Base-by-base conservation (phyloP, 2,797 vertebrate species). In the Rhynchotus rufescens region DNA sequence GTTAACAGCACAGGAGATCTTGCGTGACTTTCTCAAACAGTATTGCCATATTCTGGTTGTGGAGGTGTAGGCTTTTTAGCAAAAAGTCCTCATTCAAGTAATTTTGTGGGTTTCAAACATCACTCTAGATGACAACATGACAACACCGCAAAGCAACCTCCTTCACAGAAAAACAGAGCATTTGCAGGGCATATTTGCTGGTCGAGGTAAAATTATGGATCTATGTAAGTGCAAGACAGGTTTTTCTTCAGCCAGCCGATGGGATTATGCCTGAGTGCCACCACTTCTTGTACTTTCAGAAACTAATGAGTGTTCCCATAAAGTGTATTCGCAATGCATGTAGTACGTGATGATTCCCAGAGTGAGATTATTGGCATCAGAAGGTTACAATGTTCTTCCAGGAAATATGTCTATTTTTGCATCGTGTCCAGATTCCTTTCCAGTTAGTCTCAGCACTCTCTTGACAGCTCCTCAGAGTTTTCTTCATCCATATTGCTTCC, bases 211-310 rank as follows among this genome's bases (percentile, higher is more conserved):
- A 85, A 12, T 15, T 68, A 56, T 49, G 67, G 26, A 36, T 67
- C 12, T 45, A 2, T 2, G 5, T 26, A 22, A 80, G 17, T 1
- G 3, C n/a, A 57, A 64, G 3, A 0, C 13, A 25, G 10, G 7
- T 73, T 66, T 12, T 30, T 57, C 49, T 79, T 86, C 71, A 71
- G 57, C 5, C 2, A 1, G 5, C 11, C 9, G 5, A 8, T 61
- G 54, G 52, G 83, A 38, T 0, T 1, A 9, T 20, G 28, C 20
- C 1, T 1, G 56, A 51, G 38, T 54, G 30, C 30, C 0, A 0
- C 6, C 16, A 26, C 5, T 21, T 81, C 28, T 57, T 68, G 8
- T 12, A 3, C 10, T 28, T 67, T 54, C 2, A 1, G 26, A 79
- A 79, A 52, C 13, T 54, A 52, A 5, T 0, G 3, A 1, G 2